Evolutionary conservation across 2,113 vertebrate species (phyloP).

Genomic region (Gadus chalcogrammus): DNA sequence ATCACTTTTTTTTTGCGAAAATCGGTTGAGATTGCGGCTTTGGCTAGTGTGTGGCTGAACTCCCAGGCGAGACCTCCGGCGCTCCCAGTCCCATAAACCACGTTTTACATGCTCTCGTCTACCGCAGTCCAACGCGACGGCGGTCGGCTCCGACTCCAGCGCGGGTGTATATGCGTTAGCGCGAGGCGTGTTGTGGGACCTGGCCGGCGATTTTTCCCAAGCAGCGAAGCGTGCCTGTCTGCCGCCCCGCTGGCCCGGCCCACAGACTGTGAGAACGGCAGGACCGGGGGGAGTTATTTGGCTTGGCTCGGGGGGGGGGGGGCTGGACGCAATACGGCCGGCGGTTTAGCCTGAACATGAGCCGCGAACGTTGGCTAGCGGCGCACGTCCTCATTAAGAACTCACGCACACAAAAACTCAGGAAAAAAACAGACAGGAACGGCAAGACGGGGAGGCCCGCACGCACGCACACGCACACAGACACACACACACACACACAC

Average conservation of each 20-base stretch:
- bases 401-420: neutral
- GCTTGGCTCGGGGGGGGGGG: slow-evolving; percentile 33
- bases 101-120: too few relatives aligned
- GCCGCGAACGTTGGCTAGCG: slow-evolving; percentile 49
- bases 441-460: slow-evolving; percentile 13
- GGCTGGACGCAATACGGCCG: slow-evolving; percentile 15
- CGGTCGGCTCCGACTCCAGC: too few relatives aligned
- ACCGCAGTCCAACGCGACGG: too few relatives aligned
- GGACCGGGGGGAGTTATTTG: slow-evolving; percentile 46
- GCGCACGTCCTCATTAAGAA: slow-evolving; percentile 40
- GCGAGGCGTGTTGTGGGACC: slow-evolving; percentile 51
- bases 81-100: too few relatives aligned
- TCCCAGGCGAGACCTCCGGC: too few relatives aligned
- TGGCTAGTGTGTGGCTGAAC: too few relatives aligned
- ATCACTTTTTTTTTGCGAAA: slow-evolving; percentile 22
- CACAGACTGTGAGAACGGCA: slow-evolving; percentile 40
- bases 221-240: slow-evolving; percentile 49
- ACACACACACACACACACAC: too few relatives aligned
- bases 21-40: too few relatives aligned
- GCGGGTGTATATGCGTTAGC: slow-evolving; percentile 9
- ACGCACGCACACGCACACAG: neutral
- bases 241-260: slow-evolving; percentile 35
- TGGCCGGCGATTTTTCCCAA: slow-evolving; percentile 42
- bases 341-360: slow-evolving; percentile 44
- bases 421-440: neutral